Evolutionary conservation across 2,113 vertebrate species (phyloP).

Genomic region (Pteropus alecto): DNA sequence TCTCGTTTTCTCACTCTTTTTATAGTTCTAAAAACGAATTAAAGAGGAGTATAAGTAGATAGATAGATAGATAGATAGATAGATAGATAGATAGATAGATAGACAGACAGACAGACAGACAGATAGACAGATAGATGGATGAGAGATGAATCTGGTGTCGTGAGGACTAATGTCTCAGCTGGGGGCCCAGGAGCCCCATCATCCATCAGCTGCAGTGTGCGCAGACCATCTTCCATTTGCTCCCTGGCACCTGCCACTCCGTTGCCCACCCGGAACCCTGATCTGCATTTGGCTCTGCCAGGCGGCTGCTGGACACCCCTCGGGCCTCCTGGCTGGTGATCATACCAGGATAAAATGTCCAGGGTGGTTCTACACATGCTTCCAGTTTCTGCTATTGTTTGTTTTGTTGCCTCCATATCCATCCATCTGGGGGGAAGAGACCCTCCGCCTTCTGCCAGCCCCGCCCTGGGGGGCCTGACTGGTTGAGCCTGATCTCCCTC

Average conservation of each 20-base stretch:
- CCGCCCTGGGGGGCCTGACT: background rate
- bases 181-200: too few relatives aligned
- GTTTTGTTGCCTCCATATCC: too few relatives aligned
- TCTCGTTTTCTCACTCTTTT: background rate
- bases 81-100: too few relatives aligned
- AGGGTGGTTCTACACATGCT: accelerated
- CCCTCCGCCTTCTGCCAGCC: background rate
- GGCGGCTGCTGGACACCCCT: background rate
- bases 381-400: background rate
- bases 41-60: background rate
- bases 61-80: too few relatives aligned
- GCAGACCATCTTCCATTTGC: background rate
- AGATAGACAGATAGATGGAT: too few relatives aligned
- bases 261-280: accelerated
- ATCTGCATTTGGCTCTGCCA: background rate
- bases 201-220: accelerated
- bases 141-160: background rate
- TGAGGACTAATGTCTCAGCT: accelerated
- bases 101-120: too few relatives aligned
- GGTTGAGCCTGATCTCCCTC: background rate
- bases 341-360: background rate
- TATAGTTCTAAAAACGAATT: background rate
- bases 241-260: too few relatives aligned
- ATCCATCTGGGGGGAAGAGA: background rate
- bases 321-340: background rate